These are phyloP conservation scores for Agonopterix alstromeriana DNA, from an alignment of 2,888 invertebrate species.

Conservation along the genomic window DNA sequence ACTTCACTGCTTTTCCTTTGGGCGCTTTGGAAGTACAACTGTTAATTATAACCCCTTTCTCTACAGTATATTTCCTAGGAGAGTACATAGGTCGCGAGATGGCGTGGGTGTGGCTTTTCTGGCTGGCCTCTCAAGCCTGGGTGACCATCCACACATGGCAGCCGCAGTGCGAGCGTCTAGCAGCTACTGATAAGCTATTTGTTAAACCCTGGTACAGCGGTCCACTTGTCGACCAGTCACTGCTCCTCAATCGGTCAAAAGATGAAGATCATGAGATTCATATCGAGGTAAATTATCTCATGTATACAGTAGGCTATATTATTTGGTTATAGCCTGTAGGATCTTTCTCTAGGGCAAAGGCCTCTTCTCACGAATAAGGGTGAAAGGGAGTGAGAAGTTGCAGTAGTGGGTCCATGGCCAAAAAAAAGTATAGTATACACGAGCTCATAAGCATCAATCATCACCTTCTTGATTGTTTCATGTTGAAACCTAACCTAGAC, in stretches of 20 bases:
- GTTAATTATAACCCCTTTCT: too few species aligned
- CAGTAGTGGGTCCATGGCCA: too few species aligned
- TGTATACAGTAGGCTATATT: neutral
- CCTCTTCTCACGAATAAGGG: too few species aligned
- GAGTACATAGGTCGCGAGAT: slow-evolving; percentile 78
- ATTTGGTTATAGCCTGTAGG: too few species aligned
- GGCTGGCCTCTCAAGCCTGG: slow-evolving; percentile 92
- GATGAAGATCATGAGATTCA: slow-evolving; percentile 77
- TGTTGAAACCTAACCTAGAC: too few species aligned
- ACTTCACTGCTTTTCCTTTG: too few species aligned
- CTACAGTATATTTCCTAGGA: slow-evolving; percentile 58
- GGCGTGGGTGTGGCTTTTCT: slow-evolving; percentile 87
- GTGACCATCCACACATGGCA: slow-evolving; percentile 91
- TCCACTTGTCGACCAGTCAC: slow-evolving; percentile 88
- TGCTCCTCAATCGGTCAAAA: slow-evolving; percentile 87
- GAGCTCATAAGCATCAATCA: too few species aligned
- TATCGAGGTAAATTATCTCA: slow-evolving; percentile 45
- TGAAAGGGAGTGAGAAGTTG: neutral
- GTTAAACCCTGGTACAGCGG: slow-evolving; percentile 90
- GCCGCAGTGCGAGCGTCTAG: slow-evolving; percentile 88
- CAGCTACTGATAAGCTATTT: slow-evolving; percentile 90
- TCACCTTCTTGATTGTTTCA: too few species aligned
- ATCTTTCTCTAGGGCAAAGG: too few species aligned
- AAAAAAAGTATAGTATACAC: too few species aligned
- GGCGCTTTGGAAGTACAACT: too few species aligned